Conservation (phyloP, 2,797 vertebrate species). For the Sparus aurata region DNA sequence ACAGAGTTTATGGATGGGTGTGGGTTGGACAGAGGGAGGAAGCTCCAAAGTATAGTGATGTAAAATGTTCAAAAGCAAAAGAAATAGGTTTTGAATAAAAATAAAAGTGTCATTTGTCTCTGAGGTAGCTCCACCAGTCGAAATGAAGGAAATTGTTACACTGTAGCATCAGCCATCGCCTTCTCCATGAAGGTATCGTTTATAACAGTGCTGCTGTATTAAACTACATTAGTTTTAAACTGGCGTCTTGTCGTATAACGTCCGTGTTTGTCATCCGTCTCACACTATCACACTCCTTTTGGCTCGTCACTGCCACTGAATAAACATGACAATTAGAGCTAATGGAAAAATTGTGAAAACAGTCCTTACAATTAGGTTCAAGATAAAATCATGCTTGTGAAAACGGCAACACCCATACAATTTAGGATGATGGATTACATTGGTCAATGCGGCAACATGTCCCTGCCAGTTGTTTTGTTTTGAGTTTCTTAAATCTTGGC, state of each 20-base stretch:
- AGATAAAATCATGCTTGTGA: constrained; percentile 32
- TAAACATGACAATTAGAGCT: constrained; percentile 27
- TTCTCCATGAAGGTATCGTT: constrained; percentile 6
- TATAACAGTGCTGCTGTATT: constrained; percentile 1
- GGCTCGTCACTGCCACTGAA: constrained; percentile 16
- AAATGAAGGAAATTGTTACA: too few species aligned
- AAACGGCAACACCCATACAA: background rate
- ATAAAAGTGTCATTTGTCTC: too few species aligned
- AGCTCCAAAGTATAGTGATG: too few species aligned
- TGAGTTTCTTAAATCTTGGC: constrained; percentile 21
- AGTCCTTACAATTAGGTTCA: constrained; percentile 11
- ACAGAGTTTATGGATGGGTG: too few species aligned
- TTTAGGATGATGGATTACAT: constrained; percentile 41
- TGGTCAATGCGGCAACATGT: constrained; percentile 25
- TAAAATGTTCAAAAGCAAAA: too few species aligned
- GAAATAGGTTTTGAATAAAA: too few species aligned
- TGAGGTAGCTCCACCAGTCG: too few species aligned
- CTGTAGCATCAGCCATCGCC: constrained; percentile 6
- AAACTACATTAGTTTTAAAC: constrained; percentile 4
- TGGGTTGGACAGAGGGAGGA: too few species aligned
- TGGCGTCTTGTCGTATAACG: background rate
- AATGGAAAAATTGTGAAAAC: constrained; percentile 21
- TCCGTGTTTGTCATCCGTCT: background rate
- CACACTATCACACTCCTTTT: constrained; percentile 1
- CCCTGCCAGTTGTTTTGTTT: constrained; percentile 22